Percentiles rank a stretch among this genome's conserved stretches.
Evolutionary conservation across 37 sponge, comb jelly and placozoan species (phyloP).

Genomic region (Tethya wilhelma): DNA sequence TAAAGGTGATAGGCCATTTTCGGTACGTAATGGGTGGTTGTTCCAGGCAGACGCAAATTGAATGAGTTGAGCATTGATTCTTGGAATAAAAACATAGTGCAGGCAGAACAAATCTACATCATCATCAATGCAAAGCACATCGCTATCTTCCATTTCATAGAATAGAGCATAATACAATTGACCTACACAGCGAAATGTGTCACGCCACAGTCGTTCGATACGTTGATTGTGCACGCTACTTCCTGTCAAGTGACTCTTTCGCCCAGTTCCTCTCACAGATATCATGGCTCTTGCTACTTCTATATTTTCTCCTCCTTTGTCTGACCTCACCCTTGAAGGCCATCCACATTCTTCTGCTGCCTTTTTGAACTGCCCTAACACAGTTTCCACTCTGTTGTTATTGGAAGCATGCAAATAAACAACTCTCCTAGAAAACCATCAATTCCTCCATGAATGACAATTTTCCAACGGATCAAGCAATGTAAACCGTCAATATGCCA

Average conservation of each 20-base stretch:
- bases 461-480: conserved; percentile 18
- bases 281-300: conserved; percentile 30
- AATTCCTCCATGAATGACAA: conserved; percentile 33
- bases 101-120: conserved; percentile 24
- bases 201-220: conserved; percentile 26
- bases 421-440: conserved; percentile 14
- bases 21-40: conserved; percentile 39
- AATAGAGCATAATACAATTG: conserved; percentile 26
- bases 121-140: background rate
- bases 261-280: conserved; percentile 10
- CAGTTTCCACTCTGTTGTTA: conserved; percentile 20
- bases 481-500: conserved; percentile 41
- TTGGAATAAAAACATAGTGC: conserved; percentile 28
- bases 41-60: conserved; percentile 28
- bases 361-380: conserved; percentile 7
- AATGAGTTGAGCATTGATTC: conserved; percentile 19
- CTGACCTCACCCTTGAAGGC: conserved; percentile 37
- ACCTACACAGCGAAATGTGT: conserved; percentile 24
- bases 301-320: conserved; percentile 30
- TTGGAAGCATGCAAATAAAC: conserved; percentile 16
- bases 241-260: conserved; percentile 18
- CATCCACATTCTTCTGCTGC: conserved; percentile 20
- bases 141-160: conserved; percentile 38
- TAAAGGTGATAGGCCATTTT: conserved; percentile 16
- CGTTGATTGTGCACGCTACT: conserved; percentile 23